Conservation (phyloP, 1,140 invertebrate genomes). For the Drosophila auraria region DNA sequence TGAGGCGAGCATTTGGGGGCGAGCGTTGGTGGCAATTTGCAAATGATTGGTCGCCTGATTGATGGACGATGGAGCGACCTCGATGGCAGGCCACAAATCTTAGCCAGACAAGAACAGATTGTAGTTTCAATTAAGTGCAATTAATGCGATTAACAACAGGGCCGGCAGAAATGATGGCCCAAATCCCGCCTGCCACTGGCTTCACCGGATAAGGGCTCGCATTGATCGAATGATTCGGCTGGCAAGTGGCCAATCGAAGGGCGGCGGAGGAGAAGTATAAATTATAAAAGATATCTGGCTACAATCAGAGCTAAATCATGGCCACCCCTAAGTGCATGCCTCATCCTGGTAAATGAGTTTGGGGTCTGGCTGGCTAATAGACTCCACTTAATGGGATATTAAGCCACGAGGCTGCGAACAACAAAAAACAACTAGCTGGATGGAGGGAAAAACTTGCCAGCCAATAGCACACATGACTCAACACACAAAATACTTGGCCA, state of each 20-base stretch:
- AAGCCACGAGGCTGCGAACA: conserved; percentile 45
- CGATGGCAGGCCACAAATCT: conserved; percentile 59
- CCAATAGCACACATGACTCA: conserved; percentile 81
- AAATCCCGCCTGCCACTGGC: conserved; percentile 18
- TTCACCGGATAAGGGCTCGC: conserved; percentile 36
- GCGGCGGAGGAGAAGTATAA: conserved; percentile 10
- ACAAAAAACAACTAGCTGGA: conserved; percentile 28
- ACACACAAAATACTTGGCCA: conserved; percentile 71
- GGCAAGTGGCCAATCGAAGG: conserved; percentile 42
- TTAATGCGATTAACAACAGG: conserved; percentile 71
- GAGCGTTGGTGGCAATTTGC: conserved; percentile 41
- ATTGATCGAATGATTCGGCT: conserved; percentile 28
- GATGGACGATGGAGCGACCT: conserved; percentile 35
- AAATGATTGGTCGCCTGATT: conserved; percentile 68
- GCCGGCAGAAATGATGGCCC: neutral
- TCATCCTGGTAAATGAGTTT: conserved; percentile 56
- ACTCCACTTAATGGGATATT: conserved; percentile 74
- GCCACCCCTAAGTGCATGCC: conserved; percentile 16
- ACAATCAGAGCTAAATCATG: conserved; percentile 26
- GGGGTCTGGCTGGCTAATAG: conserved; percentile 60
- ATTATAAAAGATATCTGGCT: conserved; percentile 32
- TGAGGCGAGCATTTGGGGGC: conserved; percentile 13
- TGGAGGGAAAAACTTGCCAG: conserved; percentile 62
- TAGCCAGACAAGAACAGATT: conserved; percentile 31
- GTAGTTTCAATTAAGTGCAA: conserved; percentile 71